These are phyloP conservation scores for Galerucella pusilla DNA, from an alignment of 2,888 invertebrate genomes.

Conservation along the genomic window DNA sequence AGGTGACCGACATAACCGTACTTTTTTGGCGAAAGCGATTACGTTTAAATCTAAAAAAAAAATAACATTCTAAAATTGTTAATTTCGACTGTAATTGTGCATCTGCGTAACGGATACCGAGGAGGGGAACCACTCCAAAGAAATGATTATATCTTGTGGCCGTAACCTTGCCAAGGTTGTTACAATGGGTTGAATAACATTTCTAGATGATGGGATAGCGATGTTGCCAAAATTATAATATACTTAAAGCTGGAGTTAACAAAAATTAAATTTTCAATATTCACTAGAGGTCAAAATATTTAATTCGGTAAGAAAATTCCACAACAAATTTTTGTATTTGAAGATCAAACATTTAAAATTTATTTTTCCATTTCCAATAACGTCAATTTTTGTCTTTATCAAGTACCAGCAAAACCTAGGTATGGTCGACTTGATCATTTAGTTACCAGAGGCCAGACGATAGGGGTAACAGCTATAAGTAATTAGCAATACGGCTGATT, in stretches of 20 bases:
- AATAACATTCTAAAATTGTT: constrained; percentile 39
- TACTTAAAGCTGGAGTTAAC: background rate
- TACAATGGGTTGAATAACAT: constrained; percentile 60
- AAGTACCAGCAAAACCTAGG: too few species aligned
- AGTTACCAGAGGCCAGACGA: too few species aligned
- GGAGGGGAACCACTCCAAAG: constrained; percentile 26
- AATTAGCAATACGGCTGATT: too few species aligned
- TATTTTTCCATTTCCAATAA: too few species aligned
- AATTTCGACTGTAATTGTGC: constrained; percentile 47
- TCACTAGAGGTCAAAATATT: too few species aligned
- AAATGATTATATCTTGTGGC: constrained; percentile 37
- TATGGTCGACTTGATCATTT: too few species aligned
- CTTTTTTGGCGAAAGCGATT: constrained; percentile 50
- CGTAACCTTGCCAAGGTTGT: constrained; percentile 64
- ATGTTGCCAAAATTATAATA: constrained; percentile 39
- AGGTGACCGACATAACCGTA: constrained; percentile 47
- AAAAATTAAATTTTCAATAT: too few species aligned
- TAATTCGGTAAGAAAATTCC: too few species aligned
- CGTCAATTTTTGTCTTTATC: too few species aligned
- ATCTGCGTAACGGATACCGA: constrained; percentile 38
- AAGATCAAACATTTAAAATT: too few species aligned
- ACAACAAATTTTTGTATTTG: too few species aligned
- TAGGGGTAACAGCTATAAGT: too few species aligned
- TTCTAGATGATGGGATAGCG: constrained; percentile 37
- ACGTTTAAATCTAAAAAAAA: constrained; percentile 16